phyloP scores from a whole-genome alignment of 2,888 invertebrate species.

The Lingula anatina region DNA sequence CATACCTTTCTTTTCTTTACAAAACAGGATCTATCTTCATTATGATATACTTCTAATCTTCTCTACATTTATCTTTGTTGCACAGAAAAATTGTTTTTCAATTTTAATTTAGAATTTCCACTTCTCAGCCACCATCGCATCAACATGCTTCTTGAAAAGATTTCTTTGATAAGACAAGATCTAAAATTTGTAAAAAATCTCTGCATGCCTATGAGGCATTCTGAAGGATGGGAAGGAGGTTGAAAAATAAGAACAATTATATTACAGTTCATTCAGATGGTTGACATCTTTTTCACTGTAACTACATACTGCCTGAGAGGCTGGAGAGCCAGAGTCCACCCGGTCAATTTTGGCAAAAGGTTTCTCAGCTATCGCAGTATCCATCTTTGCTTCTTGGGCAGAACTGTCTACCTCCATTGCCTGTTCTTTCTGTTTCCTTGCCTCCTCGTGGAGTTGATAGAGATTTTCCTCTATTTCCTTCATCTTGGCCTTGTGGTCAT shows the following conservation, averaged over 20 bases:
- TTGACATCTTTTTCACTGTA: too few species aligned
- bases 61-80: too few species aligned
- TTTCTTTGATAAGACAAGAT: neutral
- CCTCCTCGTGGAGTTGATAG: constrained; percentile 56
- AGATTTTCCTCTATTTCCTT: constrained; percentile 75
- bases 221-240: too few species aligned
- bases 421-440: constrained; percentile 15
- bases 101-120: too few species aligned
- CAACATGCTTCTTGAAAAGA: neutral
- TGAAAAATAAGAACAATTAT: neutral
- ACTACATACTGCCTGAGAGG: constrained; percentile 71
- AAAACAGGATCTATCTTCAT: too few species aligned
- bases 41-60: too few species aligned
- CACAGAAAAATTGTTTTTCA: too few species aligned
- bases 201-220: too few species aligned
- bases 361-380: constrained; percentile 5
- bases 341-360: constrained; percentile 69
- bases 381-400: constrained; percentile 2
- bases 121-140: neutral
- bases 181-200: too few species aligned
- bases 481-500: constrained; percentile 82
- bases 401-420: neutral
- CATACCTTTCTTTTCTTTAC: too few species aligned
- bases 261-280: neutral
- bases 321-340: constrained; percentile 74